Conservation (phyloP, 2,113 vertebrate species). For the Phoenicopterus ruber region DNA sequence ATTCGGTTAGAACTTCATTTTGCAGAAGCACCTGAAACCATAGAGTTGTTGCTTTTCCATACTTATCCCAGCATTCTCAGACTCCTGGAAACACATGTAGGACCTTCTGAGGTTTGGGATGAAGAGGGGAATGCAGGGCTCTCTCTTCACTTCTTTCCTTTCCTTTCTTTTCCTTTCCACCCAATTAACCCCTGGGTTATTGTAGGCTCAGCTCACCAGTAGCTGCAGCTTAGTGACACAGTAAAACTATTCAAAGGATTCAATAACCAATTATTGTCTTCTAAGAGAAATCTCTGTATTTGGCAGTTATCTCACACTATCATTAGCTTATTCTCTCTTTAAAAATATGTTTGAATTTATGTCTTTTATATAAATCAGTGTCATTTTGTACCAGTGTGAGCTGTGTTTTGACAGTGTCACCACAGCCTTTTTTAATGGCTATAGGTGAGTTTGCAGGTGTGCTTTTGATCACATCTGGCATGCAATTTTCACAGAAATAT, state of each 20-base stretch:
- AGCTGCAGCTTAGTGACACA: neutral
- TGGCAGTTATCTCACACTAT: neutral
- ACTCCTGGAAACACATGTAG: neutral
- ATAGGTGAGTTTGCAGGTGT: neutral
- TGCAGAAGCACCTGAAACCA: neutral
- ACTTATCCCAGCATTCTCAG: neutral
- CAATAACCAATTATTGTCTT: neutral
- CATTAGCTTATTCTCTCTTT: neutral
- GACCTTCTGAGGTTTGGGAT: neutral
- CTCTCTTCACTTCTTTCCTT: neutral
- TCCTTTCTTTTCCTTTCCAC: neutral
- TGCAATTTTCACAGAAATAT: neutral
- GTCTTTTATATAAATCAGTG: neutral
- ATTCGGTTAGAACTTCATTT: neutral
- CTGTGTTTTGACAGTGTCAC: neutral
- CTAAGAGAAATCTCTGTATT: neutral
- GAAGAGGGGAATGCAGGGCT: neutral
- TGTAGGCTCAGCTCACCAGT: neutral
- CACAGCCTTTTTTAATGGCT: neutral
- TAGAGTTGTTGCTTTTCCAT: neutral
- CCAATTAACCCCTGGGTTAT: neutral
- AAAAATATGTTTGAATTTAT: neutral
- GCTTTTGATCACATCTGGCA: neutral
- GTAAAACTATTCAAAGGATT: neutral
- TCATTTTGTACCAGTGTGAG: neutral